Base-by-base conservation (phyloP, 2,113 vertebrate species). In the Engraulis encrasicolus region DNA sequence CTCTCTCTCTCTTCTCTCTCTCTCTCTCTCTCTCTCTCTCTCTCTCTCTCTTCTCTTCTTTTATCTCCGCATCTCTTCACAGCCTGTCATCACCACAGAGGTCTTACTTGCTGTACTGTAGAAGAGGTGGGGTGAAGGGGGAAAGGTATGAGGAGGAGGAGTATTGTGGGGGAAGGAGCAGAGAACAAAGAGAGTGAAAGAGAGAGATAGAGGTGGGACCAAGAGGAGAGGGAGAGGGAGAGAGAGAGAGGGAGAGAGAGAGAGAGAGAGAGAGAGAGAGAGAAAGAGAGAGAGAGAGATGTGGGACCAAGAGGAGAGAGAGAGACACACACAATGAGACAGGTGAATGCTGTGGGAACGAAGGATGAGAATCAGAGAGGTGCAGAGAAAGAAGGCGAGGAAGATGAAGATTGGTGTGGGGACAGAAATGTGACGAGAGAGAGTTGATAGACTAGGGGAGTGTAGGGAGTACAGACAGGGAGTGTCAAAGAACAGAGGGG, bases 61-160 rank as follows among this genome's bases (percentile, higher is more conserved):
- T 74, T 20, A 9, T 19, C 18, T 19, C 19, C 50, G 17, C 50
- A 18, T 19, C 40, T 52, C 23, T 74, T 27, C 34, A 15, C 27
- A 34, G 66, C 12, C 66, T 74, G 66, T 74, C 66, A 31, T 74
- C 66, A 74, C 66, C 66, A 74, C 31, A 74, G 66, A 12, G 66
- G 66, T 31, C 11, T 74, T 23, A 74, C 27, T 34, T 5, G n/a
- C n/a, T n/a, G n/a, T n/a, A n/a, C n/a, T n/a, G 0, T 20, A 66
- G 9, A 27, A 6, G 58, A 27, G 0, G 58, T n/a, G 23, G 58
- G n/a, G 23, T 6, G 12, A 27, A 0, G 66, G n/a, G 20, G n/a
- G 20, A 23, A 2, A 12, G 27, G 9, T 6, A 23, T 1, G 61
- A 34, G 61, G 19, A 58, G 52, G n/a, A 20, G 52, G 27, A n/a